A percentile compares a stretch with the other conserved stretches of the same genome.
Conservation (phyloP, 1,140 invertebrate species). For the Nymphalis io region DNA sequence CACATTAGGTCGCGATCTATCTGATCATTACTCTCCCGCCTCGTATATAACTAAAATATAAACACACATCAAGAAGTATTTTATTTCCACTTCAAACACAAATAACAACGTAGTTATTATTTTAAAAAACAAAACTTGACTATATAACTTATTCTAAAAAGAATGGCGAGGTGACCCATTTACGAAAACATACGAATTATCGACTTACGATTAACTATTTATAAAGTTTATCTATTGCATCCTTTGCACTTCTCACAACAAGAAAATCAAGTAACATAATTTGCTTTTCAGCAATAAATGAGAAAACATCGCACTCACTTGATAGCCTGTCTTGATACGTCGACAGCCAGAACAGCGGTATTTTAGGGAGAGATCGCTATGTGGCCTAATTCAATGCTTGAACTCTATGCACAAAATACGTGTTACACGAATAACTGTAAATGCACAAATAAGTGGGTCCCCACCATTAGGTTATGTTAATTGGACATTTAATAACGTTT, state of each 20-base stretch:
- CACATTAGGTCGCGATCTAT: constrained; percentile 75
- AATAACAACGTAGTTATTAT: constrained; percentile 27
- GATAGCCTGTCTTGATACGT: constrained; percentile 73
- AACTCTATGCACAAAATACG: constrained; percentile 81
- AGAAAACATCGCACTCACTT: constrained; percentile 51
- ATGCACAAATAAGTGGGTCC: constrained; percentile 73
- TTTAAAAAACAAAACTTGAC: constrained; percentile 32
- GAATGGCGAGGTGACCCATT: constrained; percentile 80
- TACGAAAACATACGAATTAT: constrained; percentile 79
- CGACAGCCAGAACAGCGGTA: constrained; percentile 81
- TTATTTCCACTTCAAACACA: constrained; percentile 30
- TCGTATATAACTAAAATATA: constrained; percentile 64
- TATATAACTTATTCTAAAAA: constrained; percentile 39
- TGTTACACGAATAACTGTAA: constrained; percentile 80
- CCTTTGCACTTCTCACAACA: constrained; percentile 48
- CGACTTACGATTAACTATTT: constrained; percentile 72
- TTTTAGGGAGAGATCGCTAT: constrained; percentile 82
- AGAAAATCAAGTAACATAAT: constrained; percentile 50
- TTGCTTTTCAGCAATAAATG: constrained; percentile 43
- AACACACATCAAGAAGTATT: constrained; percentile 44
- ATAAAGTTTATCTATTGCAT: constrained; percentile 65
- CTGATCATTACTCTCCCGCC: constrained; percentile 77
- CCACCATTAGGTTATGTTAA: constrained; percentile 52
- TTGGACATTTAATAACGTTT: constrained; percentile 51
- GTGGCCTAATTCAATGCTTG: constrained; percentile 81